Percentiles rank a stretch among this genome's conserved stretches.
Evolutionary conservation across 2,113 vertebrate species (phyloP).

Genomic region (Toxotes chatareus): DNA sequence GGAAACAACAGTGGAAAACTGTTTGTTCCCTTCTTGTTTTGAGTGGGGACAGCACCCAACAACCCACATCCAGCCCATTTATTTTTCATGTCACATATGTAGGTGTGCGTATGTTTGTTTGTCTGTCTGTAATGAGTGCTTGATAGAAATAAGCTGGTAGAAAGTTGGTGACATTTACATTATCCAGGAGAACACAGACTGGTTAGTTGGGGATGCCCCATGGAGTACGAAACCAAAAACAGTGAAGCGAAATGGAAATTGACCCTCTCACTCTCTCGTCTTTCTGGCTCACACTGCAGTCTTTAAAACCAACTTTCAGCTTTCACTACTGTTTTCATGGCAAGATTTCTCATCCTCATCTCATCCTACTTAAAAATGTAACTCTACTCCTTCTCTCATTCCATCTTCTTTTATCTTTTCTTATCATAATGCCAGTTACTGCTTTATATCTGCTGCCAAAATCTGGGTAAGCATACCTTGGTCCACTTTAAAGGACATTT

Average conservation of each 20-base stretch:
- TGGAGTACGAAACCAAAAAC: slow-evolving; percentile 62
- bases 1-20: not conserved
- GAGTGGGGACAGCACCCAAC: slow-evolving; percentile 64
- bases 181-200: slow-evolving; percentile 54
- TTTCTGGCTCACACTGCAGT: not conserved
- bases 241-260: slow-evolving; percentile 60
- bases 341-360: slow-evolving; percentile 1
- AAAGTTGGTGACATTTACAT: slow-evolving; percentile 57
- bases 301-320: slow-evolving; percentile 10
- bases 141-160: slow-evolving; percentile 35
- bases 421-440: too few relatives aligned
- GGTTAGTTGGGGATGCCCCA: slow-evolving; percentile 65
- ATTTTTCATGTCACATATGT: slow-evolving; percentile 16
- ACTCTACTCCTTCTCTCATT: not conserved
- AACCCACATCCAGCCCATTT: slow-evolving; percentile 11
- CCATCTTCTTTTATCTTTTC: too few relatives aligned
- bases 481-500: too few relatives aligned
- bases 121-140: not conserved
- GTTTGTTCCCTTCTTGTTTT: slow-evolving; percentile 11
- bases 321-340: slow-evolving; percentile 49
- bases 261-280: slow-evolving; percentile 13
- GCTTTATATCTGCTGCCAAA: too few relatives aligned
- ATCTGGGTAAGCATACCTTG: too few relatives aligned
- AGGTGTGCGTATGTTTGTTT: slow-evolving; percentile 22
- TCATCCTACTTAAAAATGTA: slow-evolving; percentile 4